These are phyloP conservation scores for Sebastes goodei DNA, from an alignment of 2,797 vertebrate genomes.

Conservation along the genomic window DNA sequence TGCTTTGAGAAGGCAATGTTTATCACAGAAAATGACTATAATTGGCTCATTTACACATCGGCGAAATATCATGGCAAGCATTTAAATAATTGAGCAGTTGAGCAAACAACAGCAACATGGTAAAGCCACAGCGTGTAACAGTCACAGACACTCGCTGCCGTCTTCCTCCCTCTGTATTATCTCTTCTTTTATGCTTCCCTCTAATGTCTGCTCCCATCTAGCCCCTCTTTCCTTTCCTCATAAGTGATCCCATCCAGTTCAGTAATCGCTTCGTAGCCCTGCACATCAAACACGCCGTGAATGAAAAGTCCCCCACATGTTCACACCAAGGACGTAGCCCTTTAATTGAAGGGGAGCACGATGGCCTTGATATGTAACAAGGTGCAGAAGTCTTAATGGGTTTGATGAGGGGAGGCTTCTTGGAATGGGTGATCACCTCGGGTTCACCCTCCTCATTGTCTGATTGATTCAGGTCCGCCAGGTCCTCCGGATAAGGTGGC, in stretches of 20 bases:
- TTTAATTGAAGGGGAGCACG: slow-evolving; percentile 44
- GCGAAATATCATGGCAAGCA: slow-evolving; percentile 63
- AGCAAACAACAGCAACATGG: slow-evolving; percentile 49
- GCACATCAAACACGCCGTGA: slow-evolving; percentile 6
- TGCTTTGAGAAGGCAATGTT: slow-evolving; percentile 73
- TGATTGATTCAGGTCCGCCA: slow-evolving; percentile 81
- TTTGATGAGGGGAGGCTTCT: slow-evolving; percentile 24
- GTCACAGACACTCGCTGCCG: background rate
- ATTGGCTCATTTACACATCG: slow-evolving; percentile 80
- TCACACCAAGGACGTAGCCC: slow-evolving; percentile 30
- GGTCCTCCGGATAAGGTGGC: slow-evolving; percentile 83
- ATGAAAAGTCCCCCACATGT: slow-evolving; percentile 23
- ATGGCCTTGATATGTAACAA: slow-evolving; percentile 45
- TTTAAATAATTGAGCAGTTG: slow-evolving; percentile 66
- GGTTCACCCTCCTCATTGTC: slow-evolving; percentile 41
- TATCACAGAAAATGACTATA: slow-evolving; percentile 77
- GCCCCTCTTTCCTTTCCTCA: slow-evolving; percentile 1
- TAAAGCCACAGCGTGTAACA: slow-evolving; percentile 30
- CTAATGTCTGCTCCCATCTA: background rate
- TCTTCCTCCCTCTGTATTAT: background rate
- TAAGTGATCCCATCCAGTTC: slow-evolving; percentile 20
- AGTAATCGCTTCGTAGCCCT: slow-evolving; percentile 13
- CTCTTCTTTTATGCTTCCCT: slow-evolving; percentile 7
- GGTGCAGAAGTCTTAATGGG: slow-evolving; percentile 10
- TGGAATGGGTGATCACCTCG: slow-evolving; percentile 6